Base-by-base conservation (phyloP, 2,113 vertebrate genomes). In the Phainopepla nitens region DNA sequence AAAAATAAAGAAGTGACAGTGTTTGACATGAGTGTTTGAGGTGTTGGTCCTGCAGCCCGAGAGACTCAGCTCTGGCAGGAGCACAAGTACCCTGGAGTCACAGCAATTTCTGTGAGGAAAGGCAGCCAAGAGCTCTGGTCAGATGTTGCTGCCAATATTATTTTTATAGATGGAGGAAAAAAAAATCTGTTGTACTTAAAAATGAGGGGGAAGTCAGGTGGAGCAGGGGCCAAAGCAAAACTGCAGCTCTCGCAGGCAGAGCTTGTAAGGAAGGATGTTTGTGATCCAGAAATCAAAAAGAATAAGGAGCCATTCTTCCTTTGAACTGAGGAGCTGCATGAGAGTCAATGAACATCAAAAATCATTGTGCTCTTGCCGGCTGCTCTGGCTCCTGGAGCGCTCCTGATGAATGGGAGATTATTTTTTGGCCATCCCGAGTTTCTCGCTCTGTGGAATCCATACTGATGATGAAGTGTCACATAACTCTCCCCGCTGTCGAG, bases 371-470 rank as follows among this genome's bases (percentile, higher is more conserved):
- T 92, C 44, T 47, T 58, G 27, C 19, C 22, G 44, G 54, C 60
- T 81, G 35, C 60, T 51, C 62, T 45, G 90, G 73, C 79, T 78
- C 83, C 89, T 33, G 88, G 73, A 84, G 78, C 6, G 29, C 42
- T 65, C 17, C 47, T 95, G 85, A 82, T 89, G 94, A 87, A 89
- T 36, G 50, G 80, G 69, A 81, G 80, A 49, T 88, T 44, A 66
- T 93, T 93, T 90, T 90, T 49, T 49, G 89, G 53, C 78, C 49
- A 6, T 69, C 50, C 58, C 33, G 49, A 7, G 41, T 73, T 80
- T 47, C 47, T 71, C 58, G 41, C 76, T 20, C 53, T 69, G 51
- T 41, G 88, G 80, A n/a, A 87, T 90, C 80, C 78, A 35, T 85
- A 68, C 66, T 13, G 53, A 82, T 79, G 90, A 83, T 44, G 39